These are phyloP conservation scores for Aeoliscus strigatus DNA, from an alignment of 2,797 vertebrate species.

Conservation along the genomic window DNA sequence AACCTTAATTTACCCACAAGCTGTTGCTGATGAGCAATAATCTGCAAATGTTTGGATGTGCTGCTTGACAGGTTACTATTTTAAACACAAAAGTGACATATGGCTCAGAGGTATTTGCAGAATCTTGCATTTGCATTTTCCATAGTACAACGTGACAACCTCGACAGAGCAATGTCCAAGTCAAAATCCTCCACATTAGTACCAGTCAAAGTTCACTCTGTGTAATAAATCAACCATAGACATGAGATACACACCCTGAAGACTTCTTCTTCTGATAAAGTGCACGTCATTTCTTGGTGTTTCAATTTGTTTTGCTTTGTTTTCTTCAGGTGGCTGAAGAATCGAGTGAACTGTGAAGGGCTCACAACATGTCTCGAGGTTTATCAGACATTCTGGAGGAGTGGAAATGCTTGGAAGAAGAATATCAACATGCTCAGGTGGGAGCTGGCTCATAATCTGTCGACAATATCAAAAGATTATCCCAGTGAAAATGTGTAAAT, in stretches of 20 bases:
- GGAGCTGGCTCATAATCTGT: too few species aligned
- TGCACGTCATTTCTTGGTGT: slow-evolving; percentile 14
- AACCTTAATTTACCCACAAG: too few species aligned
- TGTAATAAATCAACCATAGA: slow-evolving; percentile 49
- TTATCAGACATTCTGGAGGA: slow-evolving; percentile 72
- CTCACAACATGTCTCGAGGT: slow-evolving; percentile 51
- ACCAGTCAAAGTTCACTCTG: slow-evolving; percentile 67
- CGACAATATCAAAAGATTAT: too few species aligned
- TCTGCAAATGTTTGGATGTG: too few species aligned
- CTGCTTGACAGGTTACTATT: too few species aligned
- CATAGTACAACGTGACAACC: too few species aligned
- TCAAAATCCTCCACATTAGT: slow-evolving; percentile 38
- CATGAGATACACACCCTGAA: slow-evolving; percentile 28
- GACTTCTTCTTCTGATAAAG: slow-evolving; percentile 10
- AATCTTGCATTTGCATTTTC: too few species aligned
- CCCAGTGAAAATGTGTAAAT: too few species aligned
- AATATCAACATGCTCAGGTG: slow-evolving; percentile 86
- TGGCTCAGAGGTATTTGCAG: too few species aligned
- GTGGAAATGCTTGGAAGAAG: slow-evolving; percentile 82
- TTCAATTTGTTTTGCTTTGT: neutral
- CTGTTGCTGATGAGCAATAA: too few species aligned
- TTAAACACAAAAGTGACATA: too few species aligned
- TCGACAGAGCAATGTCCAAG: slow-evolving; percentile 40
- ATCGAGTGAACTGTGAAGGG: neutral
- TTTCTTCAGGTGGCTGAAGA: neutral